phyloP scores from a whole-genome alignment of 53 echinoderm and acorn worm genomes.

The Echinometra lucunter region DNA sequence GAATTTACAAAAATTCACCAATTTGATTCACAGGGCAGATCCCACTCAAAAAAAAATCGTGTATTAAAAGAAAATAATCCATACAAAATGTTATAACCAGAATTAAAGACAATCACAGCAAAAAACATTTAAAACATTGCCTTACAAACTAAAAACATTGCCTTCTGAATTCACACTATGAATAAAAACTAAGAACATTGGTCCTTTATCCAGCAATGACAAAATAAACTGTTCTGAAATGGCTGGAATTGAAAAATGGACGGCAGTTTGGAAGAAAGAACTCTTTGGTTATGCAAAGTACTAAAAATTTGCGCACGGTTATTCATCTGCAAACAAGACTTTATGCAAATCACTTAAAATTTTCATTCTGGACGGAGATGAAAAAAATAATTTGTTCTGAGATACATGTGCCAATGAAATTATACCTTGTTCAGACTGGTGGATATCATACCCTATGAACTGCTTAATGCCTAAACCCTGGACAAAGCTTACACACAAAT shows the following conservation, averaged over 20 bases:
- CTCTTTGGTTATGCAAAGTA: not conserved
- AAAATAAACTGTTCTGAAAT: too few species aligned
- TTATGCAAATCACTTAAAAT: not conserved
- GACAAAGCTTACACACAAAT: not conserved
- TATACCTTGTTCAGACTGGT: not conserved
- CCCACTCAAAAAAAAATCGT: not conserved
- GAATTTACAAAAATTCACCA: not conserved
- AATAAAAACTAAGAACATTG: not conserved
- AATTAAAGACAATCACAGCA: not conserved
- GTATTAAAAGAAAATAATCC: not conserved
- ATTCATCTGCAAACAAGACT: not conserved
- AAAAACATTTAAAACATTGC: not conserved
- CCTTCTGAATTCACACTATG: not conserved
- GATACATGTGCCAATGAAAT: not conserved
- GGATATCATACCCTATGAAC: not conserved
- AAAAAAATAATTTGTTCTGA: not conserved
- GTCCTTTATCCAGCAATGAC: not conserved
- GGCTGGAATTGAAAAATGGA: not conserved
- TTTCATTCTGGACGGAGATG: not conserved
- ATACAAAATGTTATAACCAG: not conserved
- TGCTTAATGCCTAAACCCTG: too few species aligned
- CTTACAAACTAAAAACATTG: too few species aligned
- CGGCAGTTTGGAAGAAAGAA: not conserved
- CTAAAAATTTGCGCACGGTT: not conserved
- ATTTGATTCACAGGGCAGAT: not conserved